These are phyloP conservation scores for Emydocephalus ijimae DNA, from an alignment of 2,113 vertebrate species.

Conservation along the genomic window DNA sequence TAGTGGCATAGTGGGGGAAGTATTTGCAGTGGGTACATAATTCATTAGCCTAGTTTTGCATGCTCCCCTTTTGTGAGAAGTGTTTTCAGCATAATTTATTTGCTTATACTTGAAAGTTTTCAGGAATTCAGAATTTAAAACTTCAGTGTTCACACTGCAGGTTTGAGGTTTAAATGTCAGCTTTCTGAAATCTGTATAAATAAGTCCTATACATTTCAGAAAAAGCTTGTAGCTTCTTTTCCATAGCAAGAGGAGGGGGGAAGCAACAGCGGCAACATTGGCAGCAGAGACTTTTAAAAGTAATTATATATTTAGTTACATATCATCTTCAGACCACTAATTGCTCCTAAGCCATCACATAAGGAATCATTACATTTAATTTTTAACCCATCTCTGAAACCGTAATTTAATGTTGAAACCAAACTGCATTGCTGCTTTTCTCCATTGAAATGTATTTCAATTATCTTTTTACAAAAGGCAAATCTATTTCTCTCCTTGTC, in stretches of 20 bases:
- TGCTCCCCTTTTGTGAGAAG: background rate
- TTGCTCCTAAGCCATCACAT: constrained; percentile 67
- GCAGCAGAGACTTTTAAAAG: constrained; percentile 60
- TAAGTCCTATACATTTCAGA: constrained; percentile 61
- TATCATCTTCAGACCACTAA: constrained; percentile 65
- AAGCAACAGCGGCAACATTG: constrained; percentile 39
- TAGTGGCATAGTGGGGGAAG: background rate
- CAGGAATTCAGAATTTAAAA: constrained; percentile 55
- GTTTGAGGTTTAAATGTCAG: constrained; percentile 59
- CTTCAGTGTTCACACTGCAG: constrained; percentile 55
- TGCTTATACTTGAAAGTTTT: constrained; percentile 49
- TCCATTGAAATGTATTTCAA: constrained; percentile 54
- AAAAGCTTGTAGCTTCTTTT: constrained; percentile 37
- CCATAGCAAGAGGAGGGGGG: background rate
- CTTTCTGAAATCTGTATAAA: constrained; percentile 59
- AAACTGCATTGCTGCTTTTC: constrained; percentile 65
- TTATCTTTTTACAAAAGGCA: constrained; percentile 30
- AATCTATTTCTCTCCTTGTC: constrained; percentile 11
- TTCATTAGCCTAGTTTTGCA: background rate
- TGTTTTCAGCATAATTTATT: background rate
- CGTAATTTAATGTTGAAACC: constrained; percentile 60
- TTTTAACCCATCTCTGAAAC: constrained; percentile 70
- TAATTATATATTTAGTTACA: constrained; percentile 70
- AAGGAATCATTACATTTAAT: constrained; percentile 62
- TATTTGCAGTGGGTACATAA: background rate